phyloP scores from a whole-genome alignment of 1,140 invertebrate genomes.

The Drosophila ananassae region DNA sequence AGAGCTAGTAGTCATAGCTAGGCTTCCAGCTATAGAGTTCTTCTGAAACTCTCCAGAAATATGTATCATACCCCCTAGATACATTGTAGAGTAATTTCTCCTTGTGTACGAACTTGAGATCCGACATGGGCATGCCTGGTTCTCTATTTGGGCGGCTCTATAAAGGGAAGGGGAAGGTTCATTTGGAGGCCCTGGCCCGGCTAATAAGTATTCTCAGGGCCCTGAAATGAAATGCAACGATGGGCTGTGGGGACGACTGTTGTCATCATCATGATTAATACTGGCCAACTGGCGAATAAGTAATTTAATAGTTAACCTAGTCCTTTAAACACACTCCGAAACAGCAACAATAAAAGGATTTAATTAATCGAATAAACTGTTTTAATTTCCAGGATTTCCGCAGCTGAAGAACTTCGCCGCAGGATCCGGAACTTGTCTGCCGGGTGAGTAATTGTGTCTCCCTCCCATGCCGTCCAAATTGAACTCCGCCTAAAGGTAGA shows the following conservation, averaged over 20 bases:
- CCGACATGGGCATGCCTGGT: constrained; percentile 12
- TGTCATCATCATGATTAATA: no score
- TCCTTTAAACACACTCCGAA: no score
- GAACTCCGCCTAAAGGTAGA: constrained; percentile 65
- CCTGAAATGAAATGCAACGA: background rate
- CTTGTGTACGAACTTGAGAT: background rate
- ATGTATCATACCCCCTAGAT: no score
- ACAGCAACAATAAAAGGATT: background rate
- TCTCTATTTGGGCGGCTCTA: background rate
- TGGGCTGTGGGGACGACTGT: no score
- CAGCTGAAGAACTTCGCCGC: constrained; percentile 85
- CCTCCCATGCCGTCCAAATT: constrained; percentile 7
- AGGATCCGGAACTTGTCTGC: constrained; percentile 85
- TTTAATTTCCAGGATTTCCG: constrained; percentile 84
- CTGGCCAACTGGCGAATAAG: background rate
- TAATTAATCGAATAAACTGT: background rate
- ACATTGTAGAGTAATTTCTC: background rate
- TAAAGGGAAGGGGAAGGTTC: constrained; percentile 9
- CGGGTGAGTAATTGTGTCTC: constrained; percentile 81
- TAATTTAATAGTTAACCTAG: background rate
- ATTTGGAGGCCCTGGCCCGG: constrained; percentile 25
- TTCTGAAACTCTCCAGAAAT: background rate
- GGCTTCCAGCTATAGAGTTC: no score
- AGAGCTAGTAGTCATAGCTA: no score
- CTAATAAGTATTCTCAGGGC: constrained; percentile 48